Percentiles rank a stretch among this genome's conserved stretches.
Conservation (phyloP, 2,113 vertebrate genomes). For the Eurystomus gularis region DNA sequence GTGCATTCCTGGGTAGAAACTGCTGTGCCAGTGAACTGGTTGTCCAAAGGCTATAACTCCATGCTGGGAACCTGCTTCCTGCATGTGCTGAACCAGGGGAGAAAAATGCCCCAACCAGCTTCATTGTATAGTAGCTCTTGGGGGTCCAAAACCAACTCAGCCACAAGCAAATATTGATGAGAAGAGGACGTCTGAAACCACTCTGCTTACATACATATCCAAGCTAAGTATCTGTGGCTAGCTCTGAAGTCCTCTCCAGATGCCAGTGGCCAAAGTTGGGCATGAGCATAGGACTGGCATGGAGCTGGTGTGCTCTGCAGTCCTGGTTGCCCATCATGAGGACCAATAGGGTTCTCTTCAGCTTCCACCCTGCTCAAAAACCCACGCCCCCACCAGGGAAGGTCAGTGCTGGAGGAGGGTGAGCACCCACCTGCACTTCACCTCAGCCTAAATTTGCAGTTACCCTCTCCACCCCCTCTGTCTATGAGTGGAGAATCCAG, state of each 20-base stretch:
- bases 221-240: neutral
- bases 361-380: neutral
- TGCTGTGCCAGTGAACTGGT: neutral
- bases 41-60: neutral
- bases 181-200: neutral
- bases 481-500: neutral
- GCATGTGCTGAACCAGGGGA: neutral
- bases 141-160: neutral
- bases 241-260: neutral
- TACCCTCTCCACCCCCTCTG: neutral
- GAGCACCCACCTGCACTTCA: neutral
- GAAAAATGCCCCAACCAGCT: neutral
- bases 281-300: neutral
- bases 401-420: neutral
- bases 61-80: neutral
- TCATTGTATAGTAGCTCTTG: neutral
- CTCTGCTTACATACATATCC: neutral
- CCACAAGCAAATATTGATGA: neutral
- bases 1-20: neutral
- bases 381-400: neutral
- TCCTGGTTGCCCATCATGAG: neutral
- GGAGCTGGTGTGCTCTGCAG: neutral
- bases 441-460: neutral
- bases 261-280: neutral
- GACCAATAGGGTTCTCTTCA: neutral